These are phyloP conservation scores for Synanthedon tipuliformis DNA, from an alignment of 2,888 invertebrate genomes.

Conservation along the genomic window DNA sequence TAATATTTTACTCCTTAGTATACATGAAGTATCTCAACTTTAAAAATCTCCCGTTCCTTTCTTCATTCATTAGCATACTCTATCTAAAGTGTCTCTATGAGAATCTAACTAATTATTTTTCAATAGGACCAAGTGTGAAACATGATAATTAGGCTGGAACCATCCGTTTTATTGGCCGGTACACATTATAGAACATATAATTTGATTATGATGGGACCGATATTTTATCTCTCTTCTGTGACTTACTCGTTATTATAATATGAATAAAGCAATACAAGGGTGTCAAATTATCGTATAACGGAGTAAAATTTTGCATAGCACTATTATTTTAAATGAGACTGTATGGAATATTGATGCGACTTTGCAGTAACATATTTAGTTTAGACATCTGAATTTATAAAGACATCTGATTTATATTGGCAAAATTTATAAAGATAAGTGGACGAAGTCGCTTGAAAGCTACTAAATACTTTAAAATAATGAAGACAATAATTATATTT, in stretches of 20 bases:
- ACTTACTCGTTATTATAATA: background rate
- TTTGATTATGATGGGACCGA: conserved; percentile 40
- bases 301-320: too few relatives aligned
- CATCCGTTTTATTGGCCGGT: background rate
- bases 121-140: conserved; percentile 44
- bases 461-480: too few relatives aligned
- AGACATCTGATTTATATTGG: too few relatives aligned
- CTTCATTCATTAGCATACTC: conserved; percentile 12
- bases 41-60: background rate
- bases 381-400: too few relatives aligned
- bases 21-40: background rate
- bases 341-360: too few relatives aligned
- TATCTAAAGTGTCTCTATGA: conserved; percentile 29
- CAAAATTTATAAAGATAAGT: too few relatives aligned
- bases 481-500: too few relatives aligned
- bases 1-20: background rate
- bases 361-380: too few relatives aligned
- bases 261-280: too few relatives aligned
- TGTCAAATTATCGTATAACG: too few relatives aligned
- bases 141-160: conserved; percentile 44
- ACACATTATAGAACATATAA: conserved; percentile 10
- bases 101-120: conserved; percentile 53
- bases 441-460: too few relatives aligned
- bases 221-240: conserved; percentile 8
- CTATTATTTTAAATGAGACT: too few relatives aligned